Evolutionary conservation across 2,113 vertebrate species (phyloP).

Genomic region (Peromyscus maniculatus): DNA sequence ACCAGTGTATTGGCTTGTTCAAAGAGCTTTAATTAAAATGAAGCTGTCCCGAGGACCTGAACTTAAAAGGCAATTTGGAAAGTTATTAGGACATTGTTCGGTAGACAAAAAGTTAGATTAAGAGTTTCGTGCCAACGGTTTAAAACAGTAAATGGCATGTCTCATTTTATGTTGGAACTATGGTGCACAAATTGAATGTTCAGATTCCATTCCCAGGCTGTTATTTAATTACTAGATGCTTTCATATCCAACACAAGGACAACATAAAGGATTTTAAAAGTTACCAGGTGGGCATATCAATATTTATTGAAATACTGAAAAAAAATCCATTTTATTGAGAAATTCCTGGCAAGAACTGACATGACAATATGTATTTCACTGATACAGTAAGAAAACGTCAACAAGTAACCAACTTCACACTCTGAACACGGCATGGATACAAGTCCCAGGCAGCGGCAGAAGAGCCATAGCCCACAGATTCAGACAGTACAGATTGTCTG

Average conservation of each 20-base stretch:
- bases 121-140: background rate
- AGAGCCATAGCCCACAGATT: constrained; percentile 85
- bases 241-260: constrained; percentile 43
- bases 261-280: constrained; percentile 83
- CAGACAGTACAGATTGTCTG: constrained; percentile 84
- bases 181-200: background rate
- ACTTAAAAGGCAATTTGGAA: too few species aligned
- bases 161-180: background rate
- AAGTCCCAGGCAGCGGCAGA: constrained; percentile 88
- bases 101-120: background rate
- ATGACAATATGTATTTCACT: constrained; percentile 89
- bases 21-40: background rate
- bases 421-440: constrained; percentile 84
- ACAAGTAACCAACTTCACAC: constrained; percentile 87
- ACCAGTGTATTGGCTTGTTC: accelerated
- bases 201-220: background rate
- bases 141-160: background rate
- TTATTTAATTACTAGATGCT: background rate
- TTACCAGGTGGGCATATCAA: constrained; percentile 89
- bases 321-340: constrained; percentile 89
- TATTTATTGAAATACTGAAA: constrained; percentile 96
- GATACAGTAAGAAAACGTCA: constrained; percentile 88
- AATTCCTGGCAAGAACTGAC: constrained; percentile 89
- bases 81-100: background rate
- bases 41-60: background rate